A percentile compares a stretch with the other conserved stretches of the same genome.
These are phyloP conservation scores for Thaumatotibia leucotreta DNA, from an alignment of 1,140 invertebrate genomes.

Conservation along the genomic window DNA sequence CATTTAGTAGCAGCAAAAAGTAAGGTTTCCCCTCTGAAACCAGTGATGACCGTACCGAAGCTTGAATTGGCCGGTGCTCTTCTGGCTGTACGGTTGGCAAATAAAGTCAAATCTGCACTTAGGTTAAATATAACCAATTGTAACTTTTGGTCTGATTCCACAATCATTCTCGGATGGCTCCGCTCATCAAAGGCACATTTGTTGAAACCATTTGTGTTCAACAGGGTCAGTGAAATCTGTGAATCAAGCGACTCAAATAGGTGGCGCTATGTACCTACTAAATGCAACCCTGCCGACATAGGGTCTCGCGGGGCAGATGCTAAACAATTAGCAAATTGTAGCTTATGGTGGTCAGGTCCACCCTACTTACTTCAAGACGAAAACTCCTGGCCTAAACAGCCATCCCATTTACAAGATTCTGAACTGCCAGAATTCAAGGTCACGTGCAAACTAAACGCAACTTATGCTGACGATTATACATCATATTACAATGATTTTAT, in stretches of 20 bases:
- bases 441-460: neutral
- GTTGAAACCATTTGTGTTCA: slow-evolving; percentile 17
- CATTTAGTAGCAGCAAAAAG: neutral
- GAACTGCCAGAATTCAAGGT: slow-evolving; percentile 14
- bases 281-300: slow-evolving; percentile 19
- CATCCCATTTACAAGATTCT: neutral
- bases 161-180: slow-evolving; percentile 19
- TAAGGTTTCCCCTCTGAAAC: slow-evolving; percentile 15
- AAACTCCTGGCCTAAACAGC: neutral
- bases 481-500: neutral
- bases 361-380: neutral
- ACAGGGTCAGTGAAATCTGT: neutral
- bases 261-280: slow-evolving; percentile 19
- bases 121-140: neutral
- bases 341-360: slow-evolving; percentile 19
- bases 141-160: slow-evolving; percentile 20
- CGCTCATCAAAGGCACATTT: neutral
- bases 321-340: neutral
- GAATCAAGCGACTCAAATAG: neutral
- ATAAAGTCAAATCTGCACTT: slow-evolving; percentile 14
- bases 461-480: neutral
- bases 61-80: slow-evolving; percentile 18
- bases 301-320: neutral
- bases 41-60: slow-evolving; percentile 15
- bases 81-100: slow-evolving; percentile 10